Conservation (phyloP, 2,888 invertebrate species). For the Sarcophaga variegata region DNA sequence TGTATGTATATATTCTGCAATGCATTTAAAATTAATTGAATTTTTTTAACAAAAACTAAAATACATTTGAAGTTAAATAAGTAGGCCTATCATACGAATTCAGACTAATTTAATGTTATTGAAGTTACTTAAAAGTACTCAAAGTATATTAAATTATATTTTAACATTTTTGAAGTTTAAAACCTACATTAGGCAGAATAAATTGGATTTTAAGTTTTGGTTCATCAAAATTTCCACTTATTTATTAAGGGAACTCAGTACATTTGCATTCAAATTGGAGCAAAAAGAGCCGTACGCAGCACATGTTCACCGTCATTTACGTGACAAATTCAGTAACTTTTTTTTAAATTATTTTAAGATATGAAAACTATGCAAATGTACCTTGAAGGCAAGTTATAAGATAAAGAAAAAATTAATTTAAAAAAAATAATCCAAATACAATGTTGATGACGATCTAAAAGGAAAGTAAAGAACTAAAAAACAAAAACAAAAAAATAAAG, state of each 20-base stretch:
- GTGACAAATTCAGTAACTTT: not conserved
- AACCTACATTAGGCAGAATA: not conserved
- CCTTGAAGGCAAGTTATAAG: constrained; percentile 39
- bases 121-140: too few species aligned
- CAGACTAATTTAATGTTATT: not conserved
- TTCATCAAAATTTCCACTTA: constrained; percentile 18
- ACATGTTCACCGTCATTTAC: constrained; percentile 28
- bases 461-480: not conserved
- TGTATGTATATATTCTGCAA: too few species aligned
- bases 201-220: constrained; percentile 27
- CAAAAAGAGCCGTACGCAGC: not conserved
- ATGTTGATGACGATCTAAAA: not conserved
- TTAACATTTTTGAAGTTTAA: not conserved
- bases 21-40: too few species aligned
- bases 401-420: constrained; percentile 46
- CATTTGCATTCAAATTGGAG: not conserved
- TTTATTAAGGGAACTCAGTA: not conserved
- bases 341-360: constrained; percentile 29
- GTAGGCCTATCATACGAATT: not conserved
- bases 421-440: constrained; percentile 17
- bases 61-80: too few species aligned
- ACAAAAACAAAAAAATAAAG: constrained; percentile 3
- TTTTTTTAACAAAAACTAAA: too few species aligned
- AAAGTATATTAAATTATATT: not conserved
- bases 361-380: constrained; percentile 58